Conservation (phyloP, 2,888 invertebrate genomes). For the Tiphia femorata region DNA sequence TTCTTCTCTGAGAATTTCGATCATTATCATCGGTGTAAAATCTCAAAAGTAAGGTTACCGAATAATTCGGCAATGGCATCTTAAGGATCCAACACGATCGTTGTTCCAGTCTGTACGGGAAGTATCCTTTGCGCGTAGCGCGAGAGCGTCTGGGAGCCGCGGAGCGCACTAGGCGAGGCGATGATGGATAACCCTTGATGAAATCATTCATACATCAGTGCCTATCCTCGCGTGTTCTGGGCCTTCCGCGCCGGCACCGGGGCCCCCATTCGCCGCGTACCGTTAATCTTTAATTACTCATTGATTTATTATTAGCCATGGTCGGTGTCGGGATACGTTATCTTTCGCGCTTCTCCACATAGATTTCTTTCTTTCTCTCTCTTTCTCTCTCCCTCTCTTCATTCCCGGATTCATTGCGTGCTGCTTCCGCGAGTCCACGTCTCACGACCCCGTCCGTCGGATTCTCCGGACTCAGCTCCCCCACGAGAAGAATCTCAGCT, state of each 20-base stretch:
- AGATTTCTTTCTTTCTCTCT: not conserved
- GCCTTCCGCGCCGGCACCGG: constrained; percentile 8
- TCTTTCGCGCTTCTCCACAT: constrained; percentile 28
- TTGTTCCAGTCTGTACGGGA: no score
- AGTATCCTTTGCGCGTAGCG: no score
- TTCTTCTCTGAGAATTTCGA: no score
- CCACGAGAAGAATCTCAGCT: no score
- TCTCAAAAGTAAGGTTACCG: no score
- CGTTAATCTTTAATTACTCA: constrained; percentile 65
- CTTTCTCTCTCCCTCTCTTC: not conserved
- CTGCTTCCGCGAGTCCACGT: no score
- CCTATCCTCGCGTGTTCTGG: constrained; percentile 8
- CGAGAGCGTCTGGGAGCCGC: constrained; percentile 16
- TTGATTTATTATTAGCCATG: constrained; percentile 61
- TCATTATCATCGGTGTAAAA: no score
- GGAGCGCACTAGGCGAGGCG: constrained; percentile 35
- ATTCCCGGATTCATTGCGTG: not conserved
- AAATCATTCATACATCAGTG: constrained; percentile 65
- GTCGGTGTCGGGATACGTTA: constrained; percentile 40
- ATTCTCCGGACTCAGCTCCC: no score
- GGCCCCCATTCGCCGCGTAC: constrained; percentile 47
- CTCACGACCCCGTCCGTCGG: not conserved
- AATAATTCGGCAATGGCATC: no score
- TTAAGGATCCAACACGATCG: no score
- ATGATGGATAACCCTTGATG: constrained; percentile 65